Percentiles rank a stretch among this genome's conserved stretches.
These are phyloP conservation scores for Martes martes DNA, from an alignment of 2,113 vertebrate species.

Conservation along the genomic window DNA sequence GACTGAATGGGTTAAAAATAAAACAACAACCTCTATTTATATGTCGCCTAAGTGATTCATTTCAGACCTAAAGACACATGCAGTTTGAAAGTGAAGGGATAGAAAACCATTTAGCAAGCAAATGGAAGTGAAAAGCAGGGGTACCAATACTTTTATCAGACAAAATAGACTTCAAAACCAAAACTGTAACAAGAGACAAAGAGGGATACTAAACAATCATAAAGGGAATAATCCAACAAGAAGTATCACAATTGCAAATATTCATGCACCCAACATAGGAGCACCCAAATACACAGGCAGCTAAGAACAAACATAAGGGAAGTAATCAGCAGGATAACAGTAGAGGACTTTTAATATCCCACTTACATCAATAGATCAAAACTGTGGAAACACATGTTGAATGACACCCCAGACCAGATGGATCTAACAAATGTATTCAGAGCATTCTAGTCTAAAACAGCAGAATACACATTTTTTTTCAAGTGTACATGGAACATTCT, in stretches of 20 bases:
- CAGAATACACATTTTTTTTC: not conserved
- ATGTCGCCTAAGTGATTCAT: too few species aligned
- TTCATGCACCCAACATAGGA: not conserved
- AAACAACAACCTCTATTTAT: too few species aligned
- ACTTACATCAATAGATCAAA: not conserved
- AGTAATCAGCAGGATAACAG: not conserved
- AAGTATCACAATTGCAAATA: not conserved
- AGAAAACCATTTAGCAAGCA: not conserved
- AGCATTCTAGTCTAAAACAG: not conserved
- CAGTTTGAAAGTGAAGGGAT: too few species aligned
- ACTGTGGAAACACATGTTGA: not conserved
- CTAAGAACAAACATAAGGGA: not conserved
- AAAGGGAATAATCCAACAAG: not conserved
- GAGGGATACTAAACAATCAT: not conserved
- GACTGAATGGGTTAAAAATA: too few species aligned
- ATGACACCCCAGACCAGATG: not conserved
- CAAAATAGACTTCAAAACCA: not conserved
- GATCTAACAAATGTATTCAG: not conserved
- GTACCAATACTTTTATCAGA: not conserved
- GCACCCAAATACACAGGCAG: not conserved
- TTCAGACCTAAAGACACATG: too few species aligned
- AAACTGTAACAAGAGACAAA: not conserved
- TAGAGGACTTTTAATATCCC: not conserved
- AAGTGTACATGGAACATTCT: not conserved
- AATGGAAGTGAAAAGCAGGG: not conserved